These are phyloP conservation scores for Atrichornis clamosus DNA, from an alignment of 2,113 vertebrate genomes.

Conservation along the genomic window DNA sequence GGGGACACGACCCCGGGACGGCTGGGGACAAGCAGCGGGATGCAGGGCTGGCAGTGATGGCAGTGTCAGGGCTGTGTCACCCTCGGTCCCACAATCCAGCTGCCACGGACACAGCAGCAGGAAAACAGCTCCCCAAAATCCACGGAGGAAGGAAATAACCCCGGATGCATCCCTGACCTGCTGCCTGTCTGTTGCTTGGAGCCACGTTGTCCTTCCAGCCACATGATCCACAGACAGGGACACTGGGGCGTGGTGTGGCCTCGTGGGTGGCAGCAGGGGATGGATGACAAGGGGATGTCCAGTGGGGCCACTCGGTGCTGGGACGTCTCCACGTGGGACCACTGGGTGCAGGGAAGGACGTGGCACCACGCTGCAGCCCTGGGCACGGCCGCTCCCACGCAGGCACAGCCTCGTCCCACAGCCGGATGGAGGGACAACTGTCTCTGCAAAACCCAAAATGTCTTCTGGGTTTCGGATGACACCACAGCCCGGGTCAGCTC, in stretches of 20 bases:
- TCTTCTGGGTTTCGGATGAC: background rate
- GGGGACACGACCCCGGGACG: fast-evolving
- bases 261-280: background rate
- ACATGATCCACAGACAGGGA: fast-evolving
- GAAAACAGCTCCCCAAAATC: background rate
- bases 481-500: fast-evolving
- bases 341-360: background rate
- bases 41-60: background rate
- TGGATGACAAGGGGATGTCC: background rate
- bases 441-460: background rate
- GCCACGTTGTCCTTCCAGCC: fast-evolving
- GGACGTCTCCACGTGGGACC: background rate
- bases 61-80: background rate
- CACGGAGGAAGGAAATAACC: background rate
- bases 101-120: fast-evolving
- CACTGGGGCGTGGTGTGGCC: fast-evolving
- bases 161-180: background rate
- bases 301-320: background rate
- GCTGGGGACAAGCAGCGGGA: background rate
- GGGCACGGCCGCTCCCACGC: fast-evolving
- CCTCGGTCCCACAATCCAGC: background rate
- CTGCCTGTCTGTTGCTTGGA: fast-evolving
- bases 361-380: background rate
- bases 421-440: fast-evolving
- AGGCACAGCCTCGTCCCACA: fast-evolving